Base-by-base conservation (phyloP, 2,888 invertebrate species). In the Torymus aiolomorphi region DNA sequence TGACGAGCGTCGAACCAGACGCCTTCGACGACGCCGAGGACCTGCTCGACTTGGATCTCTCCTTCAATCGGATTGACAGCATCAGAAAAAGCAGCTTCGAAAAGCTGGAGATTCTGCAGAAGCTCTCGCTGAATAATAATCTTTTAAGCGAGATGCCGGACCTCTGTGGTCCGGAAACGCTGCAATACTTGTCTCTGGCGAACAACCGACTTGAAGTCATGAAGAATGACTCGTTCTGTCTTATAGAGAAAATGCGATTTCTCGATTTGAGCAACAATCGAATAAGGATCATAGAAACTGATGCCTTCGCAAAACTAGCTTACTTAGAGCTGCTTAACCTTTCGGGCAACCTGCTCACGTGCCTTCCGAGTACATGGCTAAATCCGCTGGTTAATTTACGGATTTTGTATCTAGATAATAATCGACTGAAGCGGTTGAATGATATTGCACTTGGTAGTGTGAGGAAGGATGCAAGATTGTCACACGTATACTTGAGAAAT, bases 21-120 rank as follows among this genome's bases (percentile, higher is more conserved):
- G 81, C 86, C 3, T 87, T 88, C 62, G 79, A 77, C 12, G 83
- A 86, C 12, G 70, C 84, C 14, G 80, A 59, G 24, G 79, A 84
- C 14, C 73, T 88, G 11, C 80, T 81, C n/a, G 83, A 84, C 18
- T 70, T 88, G 42, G 85, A 85, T 69, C 71, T 87, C 10, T 85
- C 86, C 3, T 79, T 84, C 63, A 88, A 88, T 76, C 76, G 80
- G 13, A 77, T 88, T 12, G 80, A 80, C 4, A 73, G 51, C 11
- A 80, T 87, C 13, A 24, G 73, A 4, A 69, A 79, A n/a, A 85
- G 77, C 0, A 84, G 83, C 0, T 84, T 88, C 20, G 81, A 81
- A 3, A 59, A 67, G 5, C 49, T 85, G 18, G n/a, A 14, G 0
- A 57, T 76, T 0, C 72, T 89, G 12, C 78, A 76, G n/a, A 85